These are phyloP conservation scores for Heliconius hortense DNA, from an alignment of 2,888 invertebrate genomes.

Conservation along the genomic window DNA sequence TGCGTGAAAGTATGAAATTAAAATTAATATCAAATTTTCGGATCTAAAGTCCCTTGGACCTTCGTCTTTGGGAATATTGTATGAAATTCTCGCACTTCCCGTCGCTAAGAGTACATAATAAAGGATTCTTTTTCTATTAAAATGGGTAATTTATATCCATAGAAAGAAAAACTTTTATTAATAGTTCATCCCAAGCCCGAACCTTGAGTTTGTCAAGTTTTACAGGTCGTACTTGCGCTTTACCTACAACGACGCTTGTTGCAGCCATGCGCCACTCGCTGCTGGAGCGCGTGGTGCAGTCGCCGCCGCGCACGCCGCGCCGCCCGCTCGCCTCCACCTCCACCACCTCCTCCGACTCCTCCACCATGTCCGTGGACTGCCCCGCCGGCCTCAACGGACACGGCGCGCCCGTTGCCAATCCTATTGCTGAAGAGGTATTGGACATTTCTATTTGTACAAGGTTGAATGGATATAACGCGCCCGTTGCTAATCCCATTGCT, in stretches of 20 bases:
- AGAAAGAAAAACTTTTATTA: too few species aligned
- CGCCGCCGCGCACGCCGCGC: conserved; percentile 75
- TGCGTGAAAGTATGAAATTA: too few species aligned
- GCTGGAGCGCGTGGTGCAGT: conserved; percentile 80
- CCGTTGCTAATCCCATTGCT: conserved; percentile 38
- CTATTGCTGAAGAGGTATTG: conserved; percentile 66
- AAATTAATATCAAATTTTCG: too few species aligned
- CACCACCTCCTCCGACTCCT: conserved; percentile 85
- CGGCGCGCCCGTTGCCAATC: conserved; percentile 53
- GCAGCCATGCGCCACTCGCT: conserved; percentile 86
- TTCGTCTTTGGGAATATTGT: too few species aligned
- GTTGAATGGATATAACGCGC: conserved; percentile 39
- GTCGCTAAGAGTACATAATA: too few species aligned
- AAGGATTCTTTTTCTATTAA: too few species aligned
- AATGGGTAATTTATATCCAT: too few species aligned
- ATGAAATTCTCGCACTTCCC: too few species aligned
- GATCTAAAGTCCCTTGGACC: too few species aligned
- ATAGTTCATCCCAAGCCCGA: too few species aligned
- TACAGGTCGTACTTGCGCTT: neutral
- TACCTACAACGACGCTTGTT: neutral
- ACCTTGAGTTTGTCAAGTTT: neutral
- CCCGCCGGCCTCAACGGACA: conserved; percentile 67
- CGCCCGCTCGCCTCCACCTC: conserved; percentile 85
- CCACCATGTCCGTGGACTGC: conserved; percentile 78
- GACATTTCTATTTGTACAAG: too few species aligned